These are phyloP conservation scores for Xiphophorus hellerii DNA, from an alignment of 2,113 vertebrate species.

Conservation along the genomic window DNA sequence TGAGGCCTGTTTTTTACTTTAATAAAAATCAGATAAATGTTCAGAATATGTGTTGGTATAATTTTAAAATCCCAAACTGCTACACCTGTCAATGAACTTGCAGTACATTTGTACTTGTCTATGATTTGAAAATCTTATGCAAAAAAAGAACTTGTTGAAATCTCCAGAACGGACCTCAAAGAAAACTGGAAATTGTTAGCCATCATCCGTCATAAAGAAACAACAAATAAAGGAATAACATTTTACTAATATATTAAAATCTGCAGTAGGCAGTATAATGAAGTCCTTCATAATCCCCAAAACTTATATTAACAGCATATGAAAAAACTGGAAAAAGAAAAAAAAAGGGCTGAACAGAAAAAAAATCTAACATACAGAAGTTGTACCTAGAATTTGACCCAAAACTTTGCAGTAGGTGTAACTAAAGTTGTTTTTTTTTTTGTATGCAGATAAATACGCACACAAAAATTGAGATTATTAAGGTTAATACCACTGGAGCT, in stretches of 20 bases:
- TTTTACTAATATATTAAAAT: neutral
- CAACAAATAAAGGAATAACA: too few relatives aligned
- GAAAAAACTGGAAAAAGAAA: too few relatives aligned
- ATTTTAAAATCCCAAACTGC: neutral
- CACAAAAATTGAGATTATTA: neutral
- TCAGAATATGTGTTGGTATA: neutral
- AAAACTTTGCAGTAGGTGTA: neutral
- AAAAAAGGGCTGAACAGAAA: neutral
- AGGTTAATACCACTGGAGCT: constrained; percentile 15
- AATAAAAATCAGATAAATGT: neutral
- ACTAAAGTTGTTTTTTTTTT: neutral
- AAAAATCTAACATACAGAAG: neutral
- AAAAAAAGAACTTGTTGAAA: neutral
- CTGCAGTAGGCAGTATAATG: neutral
- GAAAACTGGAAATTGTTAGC: neutral
- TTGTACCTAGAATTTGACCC: neutral
- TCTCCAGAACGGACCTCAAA: neutral
- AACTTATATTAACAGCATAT: neutral
- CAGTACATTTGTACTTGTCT: neutral
- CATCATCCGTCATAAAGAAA: neutral
- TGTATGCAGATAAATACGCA: neutral
- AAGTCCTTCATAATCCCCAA: neutral
- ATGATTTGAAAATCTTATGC: neutral
- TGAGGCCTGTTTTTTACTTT: neutral
- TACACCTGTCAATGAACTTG: neutral